These are phyloP conservation scores for Epinephelus awoara DNA, from an alignment of 2,797 vertebrate species.

Conservation along the genomic window DNA sequence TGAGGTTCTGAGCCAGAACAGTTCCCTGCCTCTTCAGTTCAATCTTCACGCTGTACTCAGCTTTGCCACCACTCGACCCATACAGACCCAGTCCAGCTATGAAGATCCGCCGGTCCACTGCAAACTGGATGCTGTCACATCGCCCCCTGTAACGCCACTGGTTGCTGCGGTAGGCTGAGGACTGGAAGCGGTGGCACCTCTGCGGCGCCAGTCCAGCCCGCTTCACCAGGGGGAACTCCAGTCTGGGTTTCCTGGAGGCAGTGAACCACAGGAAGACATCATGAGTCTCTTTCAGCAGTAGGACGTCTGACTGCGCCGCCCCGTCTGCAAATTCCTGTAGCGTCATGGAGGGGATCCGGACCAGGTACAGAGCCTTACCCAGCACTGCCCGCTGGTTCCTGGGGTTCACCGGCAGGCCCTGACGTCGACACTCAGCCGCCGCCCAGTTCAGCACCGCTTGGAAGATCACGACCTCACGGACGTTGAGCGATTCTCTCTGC, in stretches of 20 bases:
- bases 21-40: constrained; percentile 93
- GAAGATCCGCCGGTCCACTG: constrained; percentile 93
- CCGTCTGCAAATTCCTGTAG: constrained; percentile 96
- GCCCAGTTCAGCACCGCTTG: constrained; percentile 92
- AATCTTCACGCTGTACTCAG: constrained; percentile 91
- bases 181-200: constrained; percentile 93
- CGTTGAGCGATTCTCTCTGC: constrained; percentile 91
- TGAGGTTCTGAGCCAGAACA: constrained; percentile 91
- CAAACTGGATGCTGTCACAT: constrained; percentile 97
- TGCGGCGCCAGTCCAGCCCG: constrained; percentile 89
- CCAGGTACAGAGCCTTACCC: constrained; percentile 91
- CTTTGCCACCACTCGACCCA: constrained; percentile 92
- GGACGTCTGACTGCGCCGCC: constrained; percentile 91
- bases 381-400: constrained; percentile 89
- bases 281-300: constrained; percentile 93
- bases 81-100: constrained; percentile 93
- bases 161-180: constrained; percentile 94
- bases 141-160: constrained; percentile 96
- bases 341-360: constrained; percentile 93
- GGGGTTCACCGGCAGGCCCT: constrained; percentile 82
- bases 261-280: constrained; percentile 96
- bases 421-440: constrained; percentile 91
- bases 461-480: constrained; percentile 92
- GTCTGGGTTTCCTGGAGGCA: constrained; percentile 91
- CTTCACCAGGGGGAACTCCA: constrained; percentile 89